A percentile compares a stretch with the other conserved stretches of the same genome.
Evolutionary conservation across 2,113 vertebrate genomes (phyloP).

Genomic region (Helogale parvula): DNA sequence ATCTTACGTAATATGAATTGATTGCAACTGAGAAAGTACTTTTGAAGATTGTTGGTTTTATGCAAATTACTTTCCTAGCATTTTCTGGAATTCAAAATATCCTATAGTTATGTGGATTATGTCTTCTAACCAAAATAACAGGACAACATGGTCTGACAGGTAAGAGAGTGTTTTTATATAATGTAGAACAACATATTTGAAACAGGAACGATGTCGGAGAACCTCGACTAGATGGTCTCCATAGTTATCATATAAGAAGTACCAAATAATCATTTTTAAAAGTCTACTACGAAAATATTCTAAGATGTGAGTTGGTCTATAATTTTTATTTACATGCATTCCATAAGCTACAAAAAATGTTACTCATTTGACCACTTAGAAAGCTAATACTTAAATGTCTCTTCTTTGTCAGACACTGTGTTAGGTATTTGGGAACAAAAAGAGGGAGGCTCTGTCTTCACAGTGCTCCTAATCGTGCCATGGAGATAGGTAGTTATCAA

Average conservation of each 20-base stretch:
- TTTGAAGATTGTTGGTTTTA: conserved; percentile 19
- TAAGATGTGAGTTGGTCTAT: not conserved
- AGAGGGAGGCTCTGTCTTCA: not conserved
- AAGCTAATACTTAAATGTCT: not conserved
- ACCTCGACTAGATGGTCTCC: not conserved
- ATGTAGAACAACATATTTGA: not conserved
- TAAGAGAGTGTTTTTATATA: not conserved
- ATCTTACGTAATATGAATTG: not conserved
- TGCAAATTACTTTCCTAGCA: not conserved
- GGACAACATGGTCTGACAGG: not conserved
- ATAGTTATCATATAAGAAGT: not conserved
- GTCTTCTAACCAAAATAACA: conserved; percentile 21
- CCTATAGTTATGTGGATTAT: not conserved
- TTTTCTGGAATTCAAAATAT: conserved; percentile 21
- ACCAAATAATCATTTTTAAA: not conserved
- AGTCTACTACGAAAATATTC: not conserved
- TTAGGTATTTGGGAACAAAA: not conserved
- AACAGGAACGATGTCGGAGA: not conserved
- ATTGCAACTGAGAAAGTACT: not conserved
- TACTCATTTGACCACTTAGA: not conserved
- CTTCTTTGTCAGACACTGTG: not conserved
- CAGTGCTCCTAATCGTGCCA: not conserved
- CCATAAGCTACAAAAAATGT: not conserved
- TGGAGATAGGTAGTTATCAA: not conserved
- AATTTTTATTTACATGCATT: not conserved